These are phyloP conservation scores for Nyleta sp. DNA, from an alignment of 2,888 invertebrate genomes.

Conservation along the genomic window DNA sequence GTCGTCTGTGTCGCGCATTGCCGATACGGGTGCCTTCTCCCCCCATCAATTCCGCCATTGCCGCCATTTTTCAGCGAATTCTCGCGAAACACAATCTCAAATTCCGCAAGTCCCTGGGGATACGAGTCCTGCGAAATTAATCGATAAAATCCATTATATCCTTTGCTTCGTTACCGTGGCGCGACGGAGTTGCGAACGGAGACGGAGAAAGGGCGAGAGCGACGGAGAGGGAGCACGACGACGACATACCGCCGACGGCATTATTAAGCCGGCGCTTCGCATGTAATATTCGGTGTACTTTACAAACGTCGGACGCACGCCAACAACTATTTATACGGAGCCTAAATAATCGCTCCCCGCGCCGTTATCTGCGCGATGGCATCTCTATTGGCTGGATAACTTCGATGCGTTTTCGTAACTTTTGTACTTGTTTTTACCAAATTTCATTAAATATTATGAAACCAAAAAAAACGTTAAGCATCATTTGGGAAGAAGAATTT, in stretches of 20 bases:
- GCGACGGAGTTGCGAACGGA: constrained; percentile 20
- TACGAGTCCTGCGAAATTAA: constrained; percentile 53
- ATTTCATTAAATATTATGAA: too few species aligned
- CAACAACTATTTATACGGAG: constrained; percentile 58
- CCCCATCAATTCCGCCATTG: constrained; percentile 29
- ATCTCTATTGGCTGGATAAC: too few species aligned
- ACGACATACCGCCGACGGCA: constrained; percentile 43
- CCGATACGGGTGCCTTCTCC: constrained; percentile 8
- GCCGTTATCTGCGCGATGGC: constrained; percentile 31
- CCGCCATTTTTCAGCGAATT: constrained; percentile 49
- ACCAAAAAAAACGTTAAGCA: too few species aligned
- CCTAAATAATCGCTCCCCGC: constrained; percentile 41
- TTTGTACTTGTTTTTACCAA: too few species aligned
- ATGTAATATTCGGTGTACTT: constrained; percentile 59
- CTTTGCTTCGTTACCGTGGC: constrained; percentile 44
- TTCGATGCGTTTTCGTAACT: too few species aligned
- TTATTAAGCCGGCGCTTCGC: constrained; percentile 54
- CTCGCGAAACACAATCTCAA: constrained; percentile 54
- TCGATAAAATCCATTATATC: constrained; percentile 60
- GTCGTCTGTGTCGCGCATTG: constrained; percentile 25
- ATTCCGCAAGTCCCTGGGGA: constrained; percentile 47
- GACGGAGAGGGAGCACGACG: constrained; percentile 2
- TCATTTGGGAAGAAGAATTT: too few species aligned
- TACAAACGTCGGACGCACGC: constrained; percentile 56
- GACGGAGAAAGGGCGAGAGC: constrained; percentile 28